Evolutionary conservation across 92 coral and sea anemone species (phyloP), one percentile per base, ranked within the genome.

Genomic region (Paragorgia papillata): DNA sequence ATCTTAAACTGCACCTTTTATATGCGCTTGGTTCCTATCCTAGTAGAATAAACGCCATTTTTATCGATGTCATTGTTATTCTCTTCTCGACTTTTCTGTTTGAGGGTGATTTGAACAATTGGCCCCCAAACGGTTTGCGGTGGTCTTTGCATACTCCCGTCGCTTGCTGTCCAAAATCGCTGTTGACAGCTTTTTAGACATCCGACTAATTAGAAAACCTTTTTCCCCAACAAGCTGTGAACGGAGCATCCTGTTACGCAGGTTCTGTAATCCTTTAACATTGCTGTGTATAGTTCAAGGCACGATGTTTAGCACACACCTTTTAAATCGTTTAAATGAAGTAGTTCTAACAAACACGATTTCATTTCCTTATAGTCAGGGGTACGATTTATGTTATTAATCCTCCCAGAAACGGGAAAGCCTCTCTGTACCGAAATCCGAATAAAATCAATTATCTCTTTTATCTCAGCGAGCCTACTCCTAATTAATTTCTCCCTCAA

Each of bases 171-270:
- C 41, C 17, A 46, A 68, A 49, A 28, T 68, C 60, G 37, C 57
- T 68, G 75, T 68, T 68, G 60, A 68, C 75, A 68, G 75, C 75
- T 68, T 26, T 68, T 68, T 68, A 58, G 75, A 68, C 75, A 29
- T 57, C 59, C 30, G 60, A 21, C 59, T 68, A 68, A 68, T 68
- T 68, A 68, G 75, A 68, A 37, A 37, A 19, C 75, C 48, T 68
- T 29, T 24, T 35, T 44, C 41, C 33, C 59, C 58, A 44, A 44
- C 40, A 59, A 68, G 75, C 75, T 68, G 24, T 26, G 40, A 48
- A 49, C 58, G 34, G 10, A 46, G 26, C 75, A 49, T 44, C 59
- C 13, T 48, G 58, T 44, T 58, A 33, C 57, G 32, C 54, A 43
- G 29, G 24, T 68, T 18, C 24, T 25, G 35, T 68, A 26, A 26